phyloP scores from a whole-genome alignment of 2,797 vertebrate species.

The Cetoscarus ocellatus region DNA sequence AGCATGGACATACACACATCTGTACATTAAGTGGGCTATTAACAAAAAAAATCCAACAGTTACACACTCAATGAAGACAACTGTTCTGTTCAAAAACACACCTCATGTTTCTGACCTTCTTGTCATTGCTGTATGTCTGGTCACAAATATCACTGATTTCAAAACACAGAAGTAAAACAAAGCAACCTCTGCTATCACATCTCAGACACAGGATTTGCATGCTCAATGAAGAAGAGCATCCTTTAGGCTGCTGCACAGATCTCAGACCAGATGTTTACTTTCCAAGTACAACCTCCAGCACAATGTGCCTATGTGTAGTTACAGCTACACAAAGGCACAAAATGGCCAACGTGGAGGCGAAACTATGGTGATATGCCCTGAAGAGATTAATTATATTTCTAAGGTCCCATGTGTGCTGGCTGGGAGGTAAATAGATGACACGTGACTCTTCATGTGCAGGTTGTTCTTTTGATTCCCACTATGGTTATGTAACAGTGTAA shows the following conservation, averaged over 20 bases:
- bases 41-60: too few relatives aligned
- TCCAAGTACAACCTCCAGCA: slow-evolving; percentile 6
- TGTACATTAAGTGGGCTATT: too few relatives aligned
- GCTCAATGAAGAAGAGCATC: background rate
- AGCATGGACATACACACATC: too few relatives aligned
- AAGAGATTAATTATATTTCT: slow-evolving; percentile 9
- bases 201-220: slow-evolving; percentile 42
- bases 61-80: too few relatives aligned
- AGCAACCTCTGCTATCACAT: background rate
- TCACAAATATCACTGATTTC: too few relatives aligned
- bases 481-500: background rate
- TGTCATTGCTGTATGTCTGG: too few relatives aligned
- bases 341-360: background rate
- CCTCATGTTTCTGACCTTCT: too few relatives aligned
- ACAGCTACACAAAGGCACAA: background rate
- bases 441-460: background rate
- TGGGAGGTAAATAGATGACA: background rate
- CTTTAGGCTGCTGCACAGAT: slow-evolving; percentile 8
- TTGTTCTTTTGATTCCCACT: background rate
- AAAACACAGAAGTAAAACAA: slow-evolving; percentile 2
- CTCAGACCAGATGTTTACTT: background rate
- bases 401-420: slow-evolving; percentile 1
- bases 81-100: too few relatives aligned
- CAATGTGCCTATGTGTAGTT: slow-evolving; percentile 1
- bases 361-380: background rate